Evolutionary conservation across 2,797 vertebrate genomes (phyloP).

Genomic region (Sardinella longiceps): DNA sequence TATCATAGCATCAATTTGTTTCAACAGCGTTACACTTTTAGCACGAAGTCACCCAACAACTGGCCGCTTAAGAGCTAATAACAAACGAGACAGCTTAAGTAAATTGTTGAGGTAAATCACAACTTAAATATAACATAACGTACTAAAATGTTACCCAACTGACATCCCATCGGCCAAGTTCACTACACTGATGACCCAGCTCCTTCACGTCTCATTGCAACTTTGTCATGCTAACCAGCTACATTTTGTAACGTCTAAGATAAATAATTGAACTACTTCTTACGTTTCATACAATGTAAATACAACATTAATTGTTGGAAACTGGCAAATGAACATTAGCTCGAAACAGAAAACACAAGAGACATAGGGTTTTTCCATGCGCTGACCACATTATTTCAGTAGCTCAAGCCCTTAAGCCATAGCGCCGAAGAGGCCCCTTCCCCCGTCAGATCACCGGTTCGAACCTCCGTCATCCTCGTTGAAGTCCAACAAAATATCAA

Average conservation of each 20-base stretch:
- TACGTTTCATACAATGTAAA: not conserved
- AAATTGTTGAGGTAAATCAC: not conserved
- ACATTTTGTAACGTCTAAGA: slow-evolving; percentile 3
- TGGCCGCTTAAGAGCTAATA: not conserved
- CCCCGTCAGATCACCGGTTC: slow-evolving; percentile 1
- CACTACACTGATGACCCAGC: not conserved
- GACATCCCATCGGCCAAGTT: not conserved
- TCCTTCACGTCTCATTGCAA: not conserved
- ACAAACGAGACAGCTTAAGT: not conserved
- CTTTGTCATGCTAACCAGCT: slow-evolving; percentile 3
- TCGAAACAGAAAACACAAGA: not conserved
- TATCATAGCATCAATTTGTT: not conserved
- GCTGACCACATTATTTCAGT: not conserved
- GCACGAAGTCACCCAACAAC: not conserved
- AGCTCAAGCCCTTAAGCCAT: slow-evolving; percentile 16
- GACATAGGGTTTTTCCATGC: not conserved
- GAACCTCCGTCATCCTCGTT: not conserved
- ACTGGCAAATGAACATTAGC: not conserved
- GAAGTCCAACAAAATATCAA: not conserved
- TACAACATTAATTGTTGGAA: not conserved
- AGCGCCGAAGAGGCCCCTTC: not conserved
- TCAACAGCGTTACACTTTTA: not conserved
- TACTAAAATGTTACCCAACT: no score
- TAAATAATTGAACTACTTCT: not conserved
- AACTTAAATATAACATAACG: not conserved